Evolutionary conservation across 2,797 vertebrate genomes (phyloP).

Genomic region (Sebastes minor): DNA sequence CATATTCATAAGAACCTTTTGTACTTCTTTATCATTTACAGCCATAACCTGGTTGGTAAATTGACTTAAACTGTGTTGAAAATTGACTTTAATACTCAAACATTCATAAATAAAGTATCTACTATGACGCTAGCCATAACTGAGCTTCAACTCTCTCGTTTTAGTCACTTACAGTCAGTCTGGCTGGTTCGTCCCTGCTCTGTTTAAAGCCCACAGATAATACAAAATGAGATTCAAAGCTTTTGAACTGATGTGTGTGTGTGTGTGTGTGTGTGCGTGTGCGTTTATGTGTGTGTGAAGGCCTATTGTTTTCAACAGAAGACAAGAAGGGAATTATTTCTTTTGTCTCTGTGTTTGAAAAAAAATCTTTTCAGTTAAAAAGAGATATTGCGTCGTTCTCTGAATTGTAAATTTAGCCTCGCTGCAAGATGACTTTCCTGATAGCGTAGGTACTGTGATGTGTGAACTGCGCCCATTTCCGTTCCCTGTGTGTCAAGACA

Average conservation of each 20-base stretch:
- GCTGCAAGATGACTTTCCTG: not conserved
- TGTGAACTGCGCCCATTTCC: not conserved
- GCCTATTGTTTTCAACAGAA: not conserved
- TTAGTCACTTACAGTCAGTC: not conserved
- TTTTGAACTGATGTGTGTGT: not conserved
- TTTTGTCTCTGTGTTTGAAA: not conserved
- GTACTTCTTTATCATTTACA: not conserved
- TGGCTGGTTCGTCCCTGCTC: not conserved
- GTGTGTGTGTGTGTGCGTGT: too few species aligned
- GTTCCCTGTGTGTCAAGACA: not conserved
- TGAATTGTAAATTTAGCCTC: not conserved
- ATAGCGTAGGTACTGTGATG: not conserved
- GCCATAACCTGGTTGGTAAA: not conserved
- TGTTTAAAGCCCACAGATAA: not conserved
- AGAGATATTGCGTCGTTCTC: not conserved
- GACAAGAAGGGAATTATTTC: not conserved
- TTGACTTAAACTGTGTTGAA: not conserved
- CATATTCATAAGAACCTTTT: not conserved
- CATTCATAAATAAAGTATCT: not conserved
- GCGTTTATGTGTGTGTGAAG: not conserved
- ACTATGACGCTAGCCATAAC: not conserved
- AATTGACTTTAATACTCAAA: not conserved
- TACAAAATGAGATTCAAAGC: constrained; percentile 1
- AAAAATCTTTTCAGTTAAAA: not conserved
- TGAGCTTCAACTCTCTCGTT: not conserved